Evolutionary conservation across 2,888 invertebrate species (phyloP), one percentile per base, ranked within the genome.

Genomic region (Leptothorax acervorum): DNA sequence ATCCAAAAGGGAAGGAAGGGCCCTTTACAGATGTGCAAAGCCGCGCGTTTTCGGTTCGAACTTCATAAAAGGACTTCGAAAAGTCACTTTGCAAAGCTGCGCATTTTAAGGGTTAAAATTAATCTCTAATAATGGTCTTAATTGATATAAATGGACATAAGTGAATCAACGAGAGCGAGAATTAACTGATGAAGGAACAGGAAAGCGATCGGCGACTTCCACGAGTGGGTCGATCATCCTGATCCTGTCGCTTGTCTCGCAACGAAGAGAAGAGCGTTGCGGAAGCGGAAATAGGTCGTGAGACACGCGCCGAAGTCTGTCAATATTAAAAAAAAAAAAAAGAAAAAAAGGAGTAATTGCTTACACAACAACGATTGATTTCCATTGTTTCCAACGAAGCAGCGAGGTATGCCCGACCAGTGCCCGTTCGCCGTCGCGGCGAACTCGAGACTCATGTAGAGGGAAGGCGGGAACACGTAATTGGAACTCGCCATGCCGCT

Each of bases 391-490:
- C 84, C 82, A 6, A 84, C 35, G 28, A 82, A 39, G 35, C 79
- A 88, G 55, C 68, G 75, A 84, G 86, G 81, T 79, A 85, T 57
- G 28, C 86, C 81, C 35, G 83, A 66, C 4, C 79, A 53, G 1
- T 75, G 63, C 35, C 82, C 86, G 23, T 90, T 85, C 63, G 84
- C 66, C 79, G 85, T 86, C 79, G 66, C 73, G 60, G 28, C 9
- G 62, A 73, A 68, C 57, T 18, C 6, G 3, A 83, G 76, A 28
- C 65, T 87, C 82, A 83, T 45, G 74, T 28, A 48, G 70, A 39
- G 55, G 42, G 35, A 18, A 15, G 18, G 42, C 39, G 28, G 35
- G 23, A 15, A 39, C 8, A 4, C 6, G 15, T 35, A 35, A 4
- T 45, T 12, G 8, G 9, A 6, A 2, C 12, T 48, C 15, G 11